phyloP scores from a whole-genome alignment of 2,888 invertebrate species.

The Elmis aenea region DNA sequence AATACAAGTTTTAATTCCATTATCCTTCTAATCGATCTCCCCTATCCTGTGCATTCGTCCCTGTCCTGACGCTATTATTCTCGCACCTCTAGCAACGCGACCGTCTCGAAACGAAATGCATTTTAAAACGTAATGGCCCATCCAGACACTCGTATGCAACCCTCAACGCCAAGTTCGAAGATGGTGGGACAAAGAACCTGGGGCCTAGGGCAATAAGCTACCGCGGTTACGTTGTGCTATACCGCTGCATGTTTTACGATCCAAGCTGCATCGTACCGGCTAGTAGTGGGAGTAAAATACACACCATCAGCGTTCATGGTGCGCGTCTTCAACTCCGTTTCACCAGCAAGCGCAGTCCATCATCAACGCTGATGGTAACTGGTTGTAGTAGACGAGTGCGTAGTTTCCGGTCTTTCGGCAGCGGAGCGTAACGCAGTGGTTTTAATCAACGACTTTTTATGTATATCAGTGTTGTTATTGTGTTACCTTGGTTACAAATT shows the following conservation, averaged over 20 bases:
- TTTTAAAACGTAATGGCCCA: too few species aligned
- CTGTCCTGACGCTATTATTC: too few species aligned
- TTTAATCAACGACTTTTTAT: not conserved
- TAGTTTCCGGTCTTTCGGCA: conserved; percentile 14
- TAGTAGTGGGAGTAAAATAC: conserved; percentile 17
- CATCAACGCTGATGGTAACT: conserved; percentile 4
- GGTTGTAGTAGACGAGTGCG: conserved; percentile 6
- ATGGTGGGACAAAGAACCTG: not conserved
- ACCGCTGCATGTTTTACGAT: conserved; percentile 13
- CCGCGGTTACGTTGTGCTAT: conserved; percentile 18
- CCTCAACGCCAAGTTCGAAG: conserved; percentile 2
- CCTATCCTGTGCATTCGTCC: too few species aligned
- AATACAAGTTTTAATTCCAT: too few species aligned
- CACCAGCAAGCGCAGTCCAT: conserved; percentile 15
- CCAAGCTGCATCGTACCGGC: not conserved
- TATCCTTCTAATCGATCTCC: too few species aligned
- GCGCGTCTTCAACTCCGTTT: conserved; percentile 20
- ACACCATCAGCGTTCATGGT: conserved; percentile 11
- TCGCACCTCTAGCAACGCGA: too few species aligned
- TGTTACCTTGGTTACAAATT: conserved; percentile 15
- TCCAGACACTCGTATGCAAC: conserved; percentile 12
- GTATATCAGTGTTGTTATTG: conserved; percentile 18
- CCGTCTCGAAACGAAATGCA: too few species aligned
- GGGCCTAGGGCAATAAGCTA: conserved; percentile 6
- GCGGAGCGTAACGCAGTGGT: conserved; percentile 10